A percentile compares a stretch with the other conserved stretches of the same genome.
phyloP scores from a whole-genome alignment of 2,797 vertebrate species.

The Sebastes nivosus region DNA sequence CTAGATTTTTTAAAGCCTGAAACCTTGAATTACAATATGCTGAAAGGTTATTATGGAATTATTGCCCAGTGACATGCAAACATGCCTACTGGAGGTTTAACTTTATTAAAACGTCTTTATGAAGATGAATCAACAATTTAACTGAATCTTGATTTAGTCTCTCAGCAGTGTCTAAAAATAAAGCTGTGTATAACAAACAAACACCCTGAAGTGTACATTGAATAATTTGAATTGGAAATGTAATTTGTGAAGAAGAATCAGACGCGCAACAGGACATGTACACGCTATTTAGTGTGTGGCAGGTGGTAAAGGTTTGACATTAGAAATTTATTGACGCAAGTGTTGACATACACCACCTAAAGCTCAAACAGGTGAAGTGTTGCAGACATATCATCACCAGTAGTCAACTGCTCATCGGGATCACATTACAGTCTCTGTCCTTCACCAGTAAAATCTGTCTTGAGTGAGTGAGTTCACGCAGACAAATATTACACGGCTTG shows the following conservation, averaged over 20 bases:
- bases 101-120: background rate
- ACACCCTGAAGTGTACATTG: constrained; percentile 1
- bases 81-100: too few species aligned
- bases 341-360: constrained; percentile 45
- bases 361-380: constrained; percentile 61
- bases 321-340: constrained; percentile 57
- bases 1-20: too few species aligned
- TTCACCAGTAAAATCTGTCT: constrained; percentile 31
- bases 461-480: constrained; percentile 5
- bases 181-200: background rate
- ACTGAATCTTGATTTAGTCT: background rate
- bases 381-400: constrained; percentile 36
- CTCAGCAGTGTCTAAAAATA: background rate
- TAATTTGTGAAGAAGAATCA: constrained; percentile 25
- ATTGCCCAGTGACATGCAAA: too few species aligned
- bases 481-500: constrained; percentile 6
- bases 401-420: constrained; percentile 52
- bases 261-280: constrained; percentile 13
- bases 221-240: constrained; percentile 28
- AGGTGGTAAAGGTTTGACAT: constrained; percentile 53
- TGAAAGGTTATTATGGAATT: too few species aligned
- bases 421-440: constrained; percentile 27
- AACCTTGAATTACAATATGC: too few species aligned
- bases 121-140: background rate
- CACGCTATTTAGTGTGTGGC: constrained; percentile 32